These are phyloP conservation scores for Furcula furcula DNA, from an alignment of 2,888 invertebrate genomes.

Conservation along the genomic window DNA sequence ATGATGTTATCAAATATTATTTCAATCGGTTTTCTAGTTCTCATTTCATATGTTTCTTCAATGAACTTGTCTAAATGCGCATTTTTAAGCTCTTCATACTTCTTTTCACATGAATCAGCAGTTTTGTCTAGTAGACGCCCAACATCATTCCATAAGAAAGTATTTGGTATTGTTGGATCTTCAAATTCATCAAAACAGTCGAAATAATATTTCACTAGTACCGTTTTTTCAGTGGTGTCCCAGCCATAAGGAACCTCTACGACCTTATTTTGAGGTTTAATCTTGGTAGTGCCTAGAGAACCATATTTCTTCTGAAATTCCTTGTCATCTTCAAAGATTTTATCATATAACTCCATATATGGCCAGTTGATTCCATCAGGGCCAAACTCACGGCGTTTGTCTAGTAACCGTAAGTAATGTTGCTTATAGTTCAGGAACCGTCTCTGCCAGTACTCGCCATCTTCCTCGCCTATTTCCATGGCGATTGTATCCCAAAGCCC, in stretches of 20 bases:
- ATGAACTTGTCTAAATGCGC: conserved; percentile 51
- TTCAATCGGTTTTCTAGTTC: conserved; percentile 46
- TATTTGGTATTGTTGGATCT: conserved; percentile 64
- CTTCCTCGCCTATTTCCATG: conserved; percentile 56
- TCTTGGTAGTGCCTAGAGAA: conserved; percentile 10
- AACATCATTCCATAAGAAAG: conserved; percentile 69
- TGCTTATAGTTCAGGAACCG: conserved; percentile 68
- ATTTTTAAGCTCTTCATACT: conserved; percentile 47
- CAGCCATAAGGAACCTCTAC: conserved; percentile 34
- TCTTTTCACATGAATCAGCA: conserved; percentile 51
- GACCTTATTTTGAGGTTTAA: conserved; percentile 8
- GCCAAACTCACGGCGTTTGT: conserved; percentile 45
- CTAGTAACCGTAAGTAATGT: conserved; percentile 59
- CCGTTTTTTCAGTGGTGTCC: conserved; percentile 57
- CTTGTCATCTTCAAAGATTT: conserved; percentile 58
- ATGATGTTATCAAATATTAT: conserved; percentile 67
- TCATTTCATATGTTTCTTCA: conserved; percentile 45
- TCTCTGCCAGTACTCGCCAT: conserved; percentile 67
- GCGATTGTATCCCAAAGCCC: conserved; percentile 67
- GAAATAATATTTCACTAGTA: conserved; percentile 64
- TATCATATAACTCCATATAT: conserved; percentile 60
- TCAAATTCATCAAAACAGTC: conserved; percentile 69
- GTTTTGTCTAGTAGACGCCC: conserved; percentile 59
- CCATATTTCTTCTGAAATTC: conserved; percentile 53
- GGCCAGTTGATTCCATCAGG: conserved; percentile 55